These are phyloP conservation scores for Agriotes lineatus DNA, from an alignment of 2,888 invertebrate species.

Conservation along the genomic window DNA sequence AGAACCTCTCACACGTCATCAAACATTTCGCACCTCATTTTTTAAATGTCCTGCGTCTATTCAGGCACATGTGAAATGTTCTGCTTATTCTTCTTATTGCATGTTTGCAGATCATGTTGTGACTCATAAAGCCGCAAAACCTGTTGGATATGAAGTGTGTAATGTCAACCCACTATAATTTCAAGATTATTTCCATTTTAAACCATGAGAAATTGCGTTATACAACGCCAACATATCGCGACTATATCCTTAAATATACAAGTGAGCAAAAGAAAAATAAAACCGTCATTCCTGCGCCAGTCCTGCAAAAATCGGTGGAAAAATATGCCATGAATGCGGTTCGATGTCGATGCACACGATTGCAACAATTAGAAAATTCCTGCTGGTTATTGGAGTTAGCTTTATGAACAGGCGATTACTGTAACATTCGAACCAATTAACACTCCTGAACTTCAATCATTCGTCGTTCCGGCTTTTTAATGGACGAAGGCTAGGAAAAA, in stretches of 20 bases:
- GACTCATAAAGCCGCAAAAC: conserved; percentile 42
- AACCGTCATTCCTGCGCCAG: background rate
- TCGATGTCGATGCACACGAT: background rate
- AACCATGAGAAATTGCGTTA: conserved; percentile 32
- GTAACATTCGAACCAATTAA: too few relatives aligned
- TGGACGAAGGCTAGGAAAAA: too few relatives aligned
- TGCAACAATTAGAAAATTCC: too few relatives aligned
- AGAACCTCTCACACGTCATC: too few relatives aligned
- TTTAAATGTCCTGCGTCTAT: background rate
- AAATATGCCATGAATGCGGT: background rate
- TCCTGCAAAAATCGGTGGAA: background rate
- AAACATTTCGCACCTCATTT: too few relatives aligned
- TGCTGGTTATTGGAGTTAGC: too few relatives aligned
- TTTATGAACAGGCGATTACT: too few relatives aligned
- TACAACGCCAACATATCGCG: conserved; percentile 13
- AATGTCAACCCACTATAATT: conserved; percentile 42
- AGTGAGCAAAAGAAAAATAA: background rate
- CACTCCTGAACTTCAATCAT: too few relatives aligned
- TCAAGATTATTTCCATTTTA: conserved; percentile 35
- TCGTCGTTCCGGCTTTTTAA: too few relatives aligned
- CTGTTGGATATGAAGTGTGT: conserved; percentile 40
- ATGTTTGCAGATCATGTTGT: conserved; percentile 37
- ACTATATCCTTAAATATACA: conserved; percentile 24
- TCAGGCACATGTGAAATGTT: conserved; percentile 15
- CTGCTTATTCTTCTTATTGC: conserved; percentile 17